Percentiles rank a stretch among this genome's conserved stretches.
These are phyloP conservation scores for Ptychodera flava DNA, from an alignment of 35 echinoderm and acorn worm genomes.

Conservation along the genomic window DNA sequence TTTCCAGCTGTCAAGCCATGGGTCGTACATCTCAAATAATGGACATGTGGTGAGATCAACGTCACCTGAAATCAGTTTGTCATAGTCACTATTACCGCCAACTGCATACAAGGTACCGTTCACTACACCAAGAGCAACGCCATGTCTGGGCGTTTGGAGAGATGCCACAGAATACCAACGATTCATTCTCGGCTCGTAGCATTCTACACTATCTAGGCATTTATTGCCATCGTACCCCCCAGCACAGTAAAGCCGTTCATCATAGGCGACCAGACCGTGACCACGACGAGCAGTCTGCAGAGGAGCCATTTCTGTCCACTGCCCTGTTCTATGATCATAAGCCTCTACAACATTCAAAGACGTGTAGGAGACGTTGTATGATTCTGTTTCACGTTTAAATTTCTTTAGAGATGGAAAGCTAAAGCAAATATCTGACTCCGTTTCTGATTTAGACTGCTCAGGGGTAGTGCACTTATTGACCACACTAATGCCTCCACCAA, in stretches of 20 bases:
- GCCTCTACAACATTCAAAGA: conserved; percentile 36
- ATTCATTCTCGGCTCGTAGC: conserved; percentile 89
- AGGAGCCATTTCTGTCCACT: conserved; percentile 63
- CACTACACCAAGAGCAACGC: conserved; percentile 81
- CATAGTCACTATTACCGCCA: conserved; percentile 74
- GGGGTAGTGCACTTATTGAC: not conserved
- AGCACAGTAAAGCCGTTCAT: conserved; percentile 76
- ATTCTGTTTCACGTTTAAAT: not conserved
- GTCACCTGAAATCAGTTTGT: not conserved
- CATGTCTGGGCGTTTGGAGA: conserved; percentile 66
- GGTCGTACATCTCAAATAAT: conserved; percentile 78
- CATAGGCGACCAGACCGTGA: conserved; percentile 52
- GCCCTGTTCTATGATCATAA: conserved; percentile 69
- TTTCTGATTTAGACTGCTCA: not conserved
- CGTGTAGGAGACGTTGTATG: not conserved
- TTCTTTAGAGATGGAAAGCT: too few species aligned
- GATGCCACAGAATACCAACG: conserved; percentile 76
- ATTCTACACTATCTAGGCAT: conserved; percentile 78
- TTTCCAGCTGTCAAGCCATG: conserved; percentile 71
- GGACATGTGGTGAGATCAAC: conserved; percentile 47
- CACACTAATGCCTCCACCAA: not conserved
- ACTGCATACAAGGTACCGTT: conserved; percentile 81
- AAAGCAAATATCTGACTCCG: not conserved
- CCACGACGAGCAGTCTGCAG: conserved; percentile 83
- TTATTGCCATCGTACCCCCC: conserved; percentile 94